Evolutionary conservation across 2,797 vertebrate species (phyloP).

Genomic region (Enteromius viviparus): DNA sequence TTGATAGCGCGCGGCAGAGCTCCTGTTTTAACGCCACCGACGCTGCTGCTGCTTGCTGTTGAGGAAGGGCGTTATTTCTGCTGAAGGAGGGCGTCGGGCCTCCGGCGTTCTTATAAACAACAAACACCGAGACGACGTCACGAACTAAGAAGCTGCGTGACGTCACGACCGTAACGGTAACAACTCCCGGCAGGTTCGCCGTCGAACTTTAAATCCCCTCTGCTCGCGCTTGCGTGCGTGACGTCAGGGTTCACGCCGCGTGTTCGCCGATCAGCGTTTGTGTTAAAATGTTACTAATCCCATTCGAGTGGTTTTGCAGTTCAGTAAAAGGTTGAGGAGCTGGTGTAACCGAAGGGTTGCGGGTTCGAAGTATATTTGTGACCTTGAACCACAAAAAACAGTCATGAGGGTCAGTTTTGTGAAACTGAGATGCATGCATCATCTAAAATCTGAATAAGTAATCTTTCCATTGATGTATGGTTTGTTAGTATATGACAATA

Average conservation of each 20-base stretch:
- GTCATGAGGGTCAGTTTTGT: too few relatives aligned
- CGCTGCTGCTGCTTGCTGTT: conserved; percentile 1
- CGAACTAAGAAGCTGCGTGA: neutral
- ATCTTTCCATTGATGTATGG: too few relatives aligned
- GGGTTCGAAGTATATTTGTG: neutral
- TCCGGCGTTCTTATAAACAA: neutral
- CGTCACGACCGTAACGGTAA: neutral
- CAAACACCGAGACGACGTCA: neutral
- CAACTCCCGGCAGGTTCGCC: neutral
- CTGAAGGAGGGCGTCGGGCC: conserved; percentile 54
- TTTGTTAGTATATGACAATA: too few relatives aligned
- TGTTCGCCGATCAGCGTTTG: neutral
- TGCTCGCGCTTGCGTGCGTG: neutral
- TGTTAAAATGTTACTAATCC: neutral
- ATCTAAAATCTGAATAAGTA: too few relatives aligned
- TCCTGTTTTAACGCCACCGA: neutral
- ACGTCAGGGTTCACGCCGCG: neutral
- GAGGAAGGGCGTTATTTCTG: conserved; percentile 39
- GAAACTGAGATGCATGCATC: too few relatives aligned
- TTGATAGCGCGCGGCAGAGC: neutral
- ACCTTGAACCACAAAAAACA: too few relatives aligned
- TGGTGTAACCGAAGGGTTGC: too few relatives aligned
- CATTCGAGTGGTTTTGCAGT: neutral
- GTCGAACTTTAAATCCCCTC: neutral
- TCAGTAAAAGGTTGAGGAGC: neutral